phyloP scores from a whole-genome alignment of 2,888 invertebrate genomes.

The Scrobipalpa atriplicella region DNA sequence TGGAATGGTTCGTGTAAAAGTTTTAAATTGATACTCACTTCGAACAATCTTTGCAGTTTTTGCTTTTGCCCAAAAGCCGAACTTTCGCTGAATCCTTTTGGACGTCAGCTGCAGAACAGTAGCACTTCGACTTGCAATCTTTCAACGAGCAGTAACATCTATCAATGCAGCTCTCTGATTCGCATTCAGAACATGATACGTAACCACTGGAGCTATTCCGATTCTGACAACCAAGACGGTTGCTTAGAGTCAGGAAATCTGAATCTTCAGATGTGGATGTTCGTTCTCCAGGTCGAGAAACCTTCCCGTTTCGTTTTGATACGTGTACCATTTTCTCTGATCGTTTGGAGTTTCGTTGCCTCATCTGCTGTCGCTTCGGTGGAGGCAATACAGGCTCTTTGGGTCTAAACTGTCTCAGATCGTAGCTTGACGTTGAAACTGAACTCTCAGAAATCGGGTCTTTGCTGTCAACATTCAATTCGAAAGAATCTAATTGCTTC shows the following conservation, averaged over 20 bases:
- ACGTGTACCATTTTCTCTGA: constrained; percentile 69
- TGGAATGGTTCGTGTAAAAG: neutral
- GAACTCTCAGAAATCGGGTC: constrained; percentile 82
- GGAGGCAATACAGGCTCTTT: constrained; percentile 75
- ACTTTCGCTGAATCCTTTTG: constrained; percentile 67
- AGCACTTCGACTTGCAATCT: constrained; percentile 83
- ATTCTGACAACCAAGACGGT: constrained; percentile 83
- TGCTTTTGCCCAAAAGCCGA: constrained; percentile 61
- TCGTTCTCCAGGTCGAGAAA: constrained; percentile 80
- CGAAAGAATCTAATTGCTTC: constrained; percentile 48
- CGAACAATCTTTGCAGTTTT: constrained; percentile 73
- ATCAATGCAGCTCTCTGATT: constrained; percentile 93
- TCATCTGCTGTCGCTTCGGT: constrained; percentile 69
- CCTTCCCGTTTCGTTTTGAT: constrained; percentile 71
- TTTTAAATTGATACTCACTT: constrained; percentile 60
- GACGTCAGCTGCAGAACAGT: constrained; percentile 82
- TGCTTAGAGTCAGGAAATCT: constrained; percentile 81
- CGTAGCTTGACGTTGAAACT: constrained; percentile 84
- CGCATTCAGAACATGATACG: constrained; percentile 95
- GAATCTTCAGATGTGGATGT: constrained; percentile 85
- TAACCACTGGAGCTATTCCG: constrained; percentile 87
- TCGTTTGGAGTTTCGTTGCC: constrained; percentile 69
- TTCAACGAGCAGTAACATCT: constrained; percentile 93
- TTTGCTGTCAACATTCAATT: constrained; percentile 50
- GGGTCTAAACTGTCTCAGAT: constrained; percentile 83